Evolutionary conservation across 2,797 vertebrate species (phyloP).

Genomic region (Fistularia commersonii): DNA sequence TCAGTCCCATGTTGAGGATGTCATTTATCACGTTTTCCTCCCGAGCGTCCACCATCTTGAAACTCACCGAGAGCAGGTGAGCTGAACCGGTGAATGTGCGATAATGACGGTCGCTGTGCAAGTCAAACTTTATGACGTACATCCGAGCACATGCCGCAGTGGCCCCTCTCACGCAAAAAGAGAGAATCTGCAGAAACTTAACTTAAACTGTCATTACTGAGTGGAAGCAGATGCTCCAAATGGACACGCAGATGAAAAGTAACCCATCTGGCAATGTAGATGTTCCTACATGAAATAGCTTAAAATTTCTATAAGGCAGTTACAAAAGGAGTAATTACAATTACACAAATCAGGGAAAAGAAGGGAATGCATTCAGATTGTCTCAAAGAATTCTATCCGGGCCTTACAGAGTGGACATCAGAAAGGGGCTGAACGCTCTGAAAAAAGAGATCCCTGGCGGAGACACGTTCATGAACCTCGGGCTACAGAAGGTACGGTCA

Average conservation of each 20-base stretch:
- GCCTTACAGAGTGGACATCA: conserved; percentile 77
- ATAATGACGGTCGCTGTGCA: too few species aligned
- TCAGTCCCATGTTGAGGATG: conserved; percentile 85
- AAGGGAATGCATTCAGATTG: too few species aligned
- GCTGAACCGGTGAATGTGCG: not conserved
- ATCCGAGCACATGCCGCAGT: conserved; percentile 3
- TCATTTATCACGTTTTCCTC: conserved; percentile 91
- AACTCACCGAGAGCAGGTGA: conserved; percentile 85
- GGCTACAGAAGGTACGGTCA: conserved; percentile 77
- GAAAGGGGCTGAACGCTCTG: conserved; percentile 76
- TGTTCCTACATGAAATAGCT: conserved; percentile 2
- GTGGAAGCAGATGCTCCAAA: conserved; percentile 29
- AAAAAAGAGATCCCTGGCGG: conserved; percentile 79
- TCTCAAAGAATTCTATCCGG: not conserved
- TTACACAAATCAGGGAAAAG: too few species aligned
- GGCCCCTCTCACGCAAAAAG: conserved; percentile 5
- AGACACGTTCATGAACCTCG: conserved; percentile 85
- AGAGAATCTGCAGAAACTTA: conserved; percentile 14
- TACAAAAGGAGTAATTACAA: not conserved
- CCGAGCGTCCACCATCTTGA: conserved; percentile 76
- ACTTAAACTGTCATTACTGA: conserved; percentile 11
- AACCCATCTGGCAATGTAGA: not conserved
- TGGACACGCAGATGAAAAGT: not conserved
- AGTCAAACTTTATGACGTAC: too few species aligned
- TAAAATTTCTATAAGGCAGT: not conserved